Base-by-base conservation (phyloP, 2,888 invertebrate species). In the Gisinianus flammeolus region DNA sequence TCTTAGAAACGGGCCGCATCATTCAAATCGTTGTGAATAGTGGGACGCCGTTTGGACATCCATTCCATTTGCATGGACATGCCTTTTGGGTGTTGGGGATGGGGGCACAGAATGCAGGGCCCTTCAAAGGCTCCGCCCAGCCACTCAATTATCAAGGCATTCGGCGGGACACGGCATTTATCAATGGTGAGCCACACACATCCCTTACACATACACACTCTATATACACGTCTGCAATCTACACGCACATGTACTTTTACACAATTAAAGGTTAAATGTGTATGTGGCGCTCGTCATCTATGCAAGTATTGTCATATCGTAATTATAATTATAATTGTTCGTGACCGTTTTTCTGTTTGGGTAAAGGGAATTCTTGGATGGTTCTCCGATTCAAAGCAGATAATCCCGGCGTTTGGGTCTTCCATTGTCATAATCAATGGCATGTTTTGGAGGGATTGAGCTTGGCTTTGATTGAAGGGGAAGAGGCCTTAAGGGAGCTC, bases 31-130 rank as follows among this genome's bases (percentile, higher is more conserved):
- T 84, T 0, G 71, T 84, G 0, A 82, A 83, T 33, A 81, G 80
- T 31, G 62, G 58, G 5, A 77, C 73, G 26, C 16, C 26, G 33
- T 79, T 78, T 6, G 71, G 78, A 1, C 84, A 84, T 74, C 84
- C 84, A 2, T 81, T 83, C 31, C 84, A 84, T 78, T 70, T 83
- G n/a, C 84, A 84, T 66, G 81, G 81, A 6, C 81, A 82, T 26
- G 67, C 64, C 19, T 81, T 82, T 56, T 82, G 79, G 80, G 79
- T 83, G 5, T 16, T 83, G 16, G 83, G 82, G 12, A 75, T 12
- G 5, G 82, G 82, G 10, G 33, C 12, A 5, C 31, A 35, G 58
- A 33, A 52, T 22, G 82, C 76, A 8, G 81, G 81, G 8, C 10
- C 8, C 19, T 56, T 10, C 22, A 22, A 12, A 4, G n/a, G n/a